phyloP scores from a whole-genome alignment of 2,797 vertebrate species.

The Periparus ater region DNA sequence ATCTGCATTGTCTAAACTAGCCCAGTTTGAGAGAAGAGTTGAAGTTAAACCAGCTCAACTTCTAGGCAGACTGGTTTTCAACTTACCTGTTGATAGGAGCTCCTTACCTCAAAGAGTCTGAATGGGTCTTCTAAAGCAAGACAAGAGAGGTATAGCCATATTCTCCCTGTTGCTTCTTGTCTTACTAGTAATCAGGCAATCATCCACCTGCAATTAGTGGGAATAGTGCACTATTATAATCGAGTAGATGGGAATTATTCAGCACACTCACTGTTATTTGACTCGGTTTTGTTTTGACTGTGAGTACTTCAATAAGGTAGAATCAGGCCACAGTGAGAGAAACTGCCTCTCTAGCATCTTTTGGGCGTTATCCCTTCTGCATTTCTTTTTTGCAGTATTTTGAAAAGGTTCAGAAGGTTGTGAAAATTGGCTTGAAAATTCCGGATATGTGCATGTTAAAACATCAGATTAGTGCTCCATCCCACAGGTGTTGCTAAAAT shows the following conservation, averaged over 20 bases:
- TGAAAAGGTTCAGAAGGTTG: not conserved
- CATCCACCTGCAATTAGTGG: not conserved
- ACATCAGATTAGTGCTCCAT: constrained; percentile 3
- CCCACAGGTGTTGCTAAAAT: constrained; percentile 19
- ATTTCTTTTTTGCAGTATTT: not conserved
- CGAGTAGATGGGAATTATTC: not conserved
- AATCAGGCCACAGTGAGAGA: not conserved
- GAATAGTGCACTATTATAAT: not conserved
- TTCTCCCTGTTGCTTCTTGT: not conserved
- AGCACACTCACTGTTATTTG: not conserved
- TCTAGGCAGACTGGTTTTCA: not conserved
- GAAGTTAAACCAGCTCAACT: not conserved
- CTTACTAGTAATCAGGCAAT: not conserved
- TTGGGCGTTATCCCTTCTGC: not conserved
- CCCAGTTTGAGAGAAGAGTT: not conserved
- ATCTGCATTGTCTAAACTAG: not conserved
- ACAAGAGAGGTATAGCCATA: not conserved
- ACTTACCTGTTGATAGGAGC: not conserved
- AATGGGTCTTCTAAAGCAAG: not conserved
- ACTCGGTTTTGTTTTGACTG: not conserved
- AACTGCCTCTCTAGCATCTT: not conserved
- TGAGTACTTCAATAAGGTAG: not conserved
- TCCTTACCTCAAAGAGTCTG: not conserved
- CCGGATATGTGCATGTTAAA: not conserved
- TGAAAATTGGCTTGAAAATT: constrained; percentile 33